Base-by-base conservation (phyloP, 2,113 vertebrate genomes). In the Hypocryptadius cinnamomeus region DNA sequence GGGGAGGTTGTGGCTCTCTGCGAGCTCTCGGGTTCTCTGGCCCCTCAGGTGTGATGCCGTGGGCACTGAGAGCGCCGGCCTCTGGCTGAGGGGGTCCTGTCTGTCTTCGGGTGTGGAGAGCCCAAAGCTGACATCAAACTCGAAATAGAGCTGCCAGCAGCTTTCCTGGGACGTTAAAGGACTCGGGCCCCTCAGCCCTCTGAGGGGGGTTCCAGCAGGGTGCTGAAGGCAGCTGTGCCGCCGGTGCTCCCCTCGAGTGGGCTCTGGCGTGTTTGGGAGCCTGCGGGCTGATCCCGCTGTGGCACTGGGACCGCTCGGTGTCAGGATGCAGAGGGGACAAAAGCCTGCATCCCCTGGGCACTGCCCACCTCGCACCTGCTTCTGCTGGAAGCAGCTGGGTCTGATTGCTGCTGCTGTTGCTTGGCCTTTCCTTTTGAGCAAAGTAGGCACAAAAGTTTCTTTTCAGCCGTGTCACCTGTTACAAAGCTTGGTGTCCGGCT, bases 241-340 rank as follows among this genome's bases (percentile, higher is more conserved):
- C 8, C 31, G 3, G 33, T 4, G 47, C 15, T 31, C 14, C 20
- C 33, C 59, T 42, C 3, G 5, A 7, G 10, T 15, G 37, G 47
- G 44, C 24, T 79, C 22, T 17, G 77, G 19, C 2, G 1, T 9
- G 37, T 31, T 5, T 5, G 37, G 17, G 23, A 42, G 47, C n/a
- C 66, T 15, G 37, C 0, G 30, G 39, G 35, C 30, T 23, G 22
- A 5, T 42, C 35, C 17, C 2, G 2, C 44, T 0, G 10, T 3
- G 48, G 35, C 17, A 0, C 13, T 4, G 11, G 18, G 9, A 31
- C 11, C 0, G 1, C 33, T 11, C 3, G 20, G 13, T 1, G 42
- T 11, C 53, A 3, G 47, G 31, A 37, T 17, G 31, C 72, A 13
- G 33, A 4, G 13, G 11, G 16, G 7, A 48, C 63, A 19, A 23